Evolutionary conservation across 2,888 invertebrate genomes (phyloP).

Genomic region (Odontocerum albicorne): DNA sequence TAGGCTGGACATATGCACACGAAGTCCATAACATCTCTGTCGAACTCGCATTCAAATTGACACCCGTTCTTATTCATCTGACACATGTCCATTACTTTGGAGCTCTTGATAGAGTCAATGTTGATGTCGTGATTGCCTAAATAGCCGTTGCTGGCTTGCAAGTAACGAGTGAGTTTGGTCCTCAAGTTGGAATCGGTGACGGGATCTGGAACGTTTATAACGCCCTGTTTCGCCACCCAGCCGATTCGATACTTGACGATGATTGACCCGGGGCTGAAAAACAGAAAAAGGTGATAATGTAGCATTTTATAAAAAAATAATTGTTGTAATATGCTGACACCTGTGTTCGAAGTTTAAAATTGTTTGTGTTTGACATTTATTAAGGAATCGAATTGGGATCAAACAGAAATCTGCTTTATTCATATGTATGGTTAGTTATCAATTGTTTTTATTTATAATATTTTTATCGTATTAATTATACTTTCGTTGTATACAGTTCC

Average conservation of each 20-base stretch:
- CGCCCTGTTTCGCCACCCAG: constrained; percentile 60
- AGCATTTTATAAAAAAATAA: too few species aligned
- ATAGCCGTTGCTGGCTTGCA: constrained; percentile 55
- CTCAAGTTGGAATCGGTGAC: constrained; percentile 53
- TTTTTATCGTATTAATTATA: too few species aligned
- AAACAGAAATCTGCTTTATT: neutral
- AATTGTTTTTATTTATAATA: too few species aligned
- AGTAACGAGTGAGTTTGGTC: constrained; percentile 52
- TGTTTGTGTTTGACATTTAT: too few species aligned
- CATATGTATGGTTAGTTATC: neutral
- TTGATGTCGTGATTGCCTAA: constrained; percentile 57
- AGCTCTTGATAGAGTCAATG: constrained; percentile 47
- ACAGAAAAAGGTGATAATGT: too few species aligned
- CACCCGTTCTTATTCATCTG: constrained; percentile 67
- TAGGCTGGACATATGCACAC: constrained; percentile 65
- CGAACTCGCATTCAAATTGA: constrained; percentile 67
- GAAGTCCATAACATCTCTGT: constrained; percentile 63
- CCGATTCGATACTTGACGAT: constrained; percentile 66
- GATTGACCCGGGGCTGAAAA: constrained; percentile 65
- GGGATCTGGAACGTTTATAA: constrained; percentile 51
- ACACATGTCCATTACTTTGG: constrained; percentile 64
- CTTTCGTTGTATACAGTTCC: too few species aligned
- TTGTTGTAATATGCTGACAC: too few species aligned
- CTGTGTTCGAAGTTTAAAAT: too few species aligned
- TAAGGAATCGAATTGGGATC: too few species aligned